phyloP scores from a whole-genome alignment of 2,888 invertebrate genomes.

The Epiblema foenella region DNA sequence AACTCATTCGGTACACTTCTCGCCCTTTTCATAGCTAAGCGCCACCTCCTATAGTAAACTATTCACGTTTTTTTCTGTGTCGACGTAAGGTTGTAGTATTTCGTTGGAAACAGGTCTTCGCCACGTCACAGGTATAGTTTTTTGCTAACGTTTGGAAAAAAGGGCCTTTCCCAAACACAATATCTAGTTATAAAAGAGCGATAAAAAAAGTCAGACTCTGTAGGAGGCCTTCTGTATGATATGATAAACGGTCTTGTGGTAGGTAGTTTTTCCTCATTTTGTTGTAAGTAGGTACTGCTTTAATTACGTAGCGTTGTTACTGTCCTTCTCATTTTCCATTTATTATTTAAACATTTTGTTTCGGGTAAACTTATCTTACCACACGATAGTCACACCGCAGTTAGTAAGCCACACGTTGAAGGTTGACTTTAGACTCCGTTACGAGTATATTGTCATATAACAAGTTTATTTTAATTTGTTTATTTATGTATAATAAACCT shows the following conservation, averaged over 20 bases:
- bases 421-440: too few species aligned
- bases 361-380: too few species aligned
- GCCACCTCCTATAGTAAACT: conserved; percentile 66
- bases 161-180: conserved; percentile 68
- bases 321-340: background rate
- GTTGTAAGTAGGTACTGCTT: background rate
- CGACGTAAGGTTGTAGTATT: conserved; percentile 75
- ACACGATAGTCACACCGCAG: too few species aligned
- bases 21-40: conserved; percentile 69
- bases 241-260: conserved; percentile 25
- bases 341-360: background rate
- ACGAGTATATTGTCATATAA: too few species aligned
- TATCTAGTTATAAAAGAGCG: conserved; percentile 45
- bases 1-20: conserved; percentile 52
- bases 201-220: conserved; percentile 31
- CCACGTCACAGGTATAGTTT: conserved; percentile 69
- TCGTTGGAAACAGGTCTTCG: conserved; percentile 62
- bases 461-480: too few species aligned
- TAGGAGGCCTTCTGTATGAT: conserved; percentile 41
- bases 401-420: too few species aligned
- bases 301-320: background rate
- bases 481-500: too few species aligned
- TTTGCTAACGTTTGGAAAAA: conserved; percentile 50
- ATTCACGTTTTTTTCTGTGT: conserved; percentile 64
- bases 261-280: conserved; percentile 33